A percentile compares a stretch with the other conserved stretches of the same genome.
Evolutionary conservation across 2,113 vertebrate genomes (phyloP).

Genomic region (Excalfactoria chinensis): DNA sequence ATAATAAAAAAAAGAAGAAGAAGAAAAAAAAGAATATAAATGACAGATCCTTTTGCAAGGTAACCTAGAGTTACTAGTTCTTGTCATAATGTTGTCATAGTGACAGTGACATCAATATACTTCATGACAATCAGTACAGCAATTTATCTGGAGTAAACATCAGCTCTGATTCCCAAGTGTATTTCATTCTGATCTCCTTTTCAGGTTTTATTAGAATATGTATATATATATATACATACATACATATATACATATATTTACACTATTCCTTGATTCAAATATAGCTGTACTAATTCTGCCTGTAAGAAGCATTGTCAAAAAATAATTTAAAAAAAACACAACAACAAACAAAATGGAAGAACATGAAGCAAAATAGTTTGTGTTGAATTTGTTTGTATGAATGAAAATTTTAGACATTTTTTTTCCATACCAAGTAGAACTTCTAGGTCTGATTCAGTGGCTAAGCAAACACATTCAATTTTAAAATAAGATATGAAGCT

Average conservation of each 20-base stretch:
- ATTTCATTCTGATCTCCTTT: slow-evolving; percentile 34
- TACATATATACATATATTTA: too few relatives aligned
- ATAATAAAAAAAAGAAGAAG: not conserved
- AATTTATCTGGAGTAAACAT: slow-evolving; percentile 71
- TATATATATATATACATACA: too few relatives aligned
- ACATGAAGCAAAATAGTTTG: not conserved
- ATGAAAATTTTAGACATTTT: not conserved
- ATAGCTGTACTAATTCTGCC: not conserved
- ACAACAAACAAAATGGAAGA: not conserved
- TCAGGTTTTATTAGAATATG: not conserved
- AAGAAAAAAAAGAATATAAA: slow-evolving; percentile 20
- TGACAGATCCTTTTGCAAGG: slow-evolving; percentile 69
- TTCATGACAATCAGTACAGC: slow-evolving; percentile 71
- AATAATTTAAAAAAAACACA: not conserved
- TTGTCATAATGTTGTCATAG: slow-evolving; percentile 83
- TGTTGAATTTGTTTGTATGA: not conserved
- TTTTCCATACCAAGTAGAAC: not conserved
- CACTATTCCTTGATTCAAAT: not conserved
- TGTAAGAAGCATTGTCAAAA: not conserved
- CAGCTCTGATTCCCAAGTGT: slow-evolving; percentile 19
- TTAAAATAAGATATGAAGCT: not conserved
- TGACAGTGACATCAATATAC: slow-evolving; percentile 77
- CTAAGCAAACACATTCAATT: not conserved
- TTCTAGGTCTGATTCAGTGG: not conserved
- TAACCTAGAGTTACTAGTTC: slow-evolving; percentile 71